These are phyloP conservation scores for human DNA, from an alignment of 2,113 vertebrate species.

Conservation along the genomic window DNA sequence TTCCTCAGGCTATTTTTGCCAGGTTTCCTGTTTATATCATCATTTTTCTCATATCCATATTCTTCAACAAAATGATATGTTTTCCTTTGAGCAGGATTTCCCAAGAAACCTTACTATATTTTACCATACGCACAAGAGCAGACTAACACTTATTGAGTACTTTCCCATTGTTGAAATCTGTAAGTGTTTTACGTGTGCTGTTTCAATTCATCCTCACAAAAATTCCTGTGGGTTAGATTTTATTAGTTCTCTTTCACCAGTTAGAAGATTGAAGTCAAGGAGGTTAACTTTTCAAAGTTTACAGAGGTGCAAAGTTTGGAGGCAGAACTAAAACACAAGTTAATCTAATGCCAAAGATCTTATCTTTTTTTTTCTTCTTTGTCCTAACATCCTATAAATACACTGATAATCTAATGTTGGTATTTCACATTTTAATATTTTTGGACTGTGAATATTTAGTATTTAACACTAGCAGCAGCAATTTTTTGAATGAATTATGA, in stretches of 20 bases:
- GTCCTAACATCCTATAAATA: neutral
- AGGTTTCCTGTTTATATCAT: slow-evolving; percentile 28
- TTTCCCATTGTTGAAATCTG: slow-evolving; percentile 15
- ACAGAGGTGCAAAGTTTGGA: neutral
- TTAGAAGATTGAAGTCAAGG: slow-evolving; percentile 36
- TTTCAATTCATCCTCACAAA: slow-evolving; percentile 34
- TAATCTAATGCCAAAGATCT: neutral
- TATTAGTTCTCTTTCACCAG: slow-evolving; percentile 3
- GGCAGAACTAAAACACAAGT: neutral
- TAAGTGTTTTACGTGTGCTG: neutral
- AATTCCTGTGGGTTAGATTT: slow-evolving; percentile 2
- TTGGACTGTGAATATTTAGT: neutral
- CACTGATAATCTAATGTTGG: neutral
- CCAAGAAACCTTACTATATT: neutral
- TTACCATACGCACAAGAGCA: slow-evolving; percentile 9
- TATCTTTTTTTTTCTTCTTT: neutral
- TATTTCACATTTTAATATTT: neutral
- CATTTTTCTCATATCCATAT: neutral
- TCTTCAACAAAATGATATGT: neutral
- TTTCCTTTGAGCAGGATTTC: neutral
- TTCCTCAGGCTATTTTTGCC: neutral
- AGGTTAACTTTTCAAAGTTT: slow-evolving; percentile 42
- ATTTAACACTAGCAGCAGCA: neutral
- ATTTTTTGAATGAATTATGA: neutral
- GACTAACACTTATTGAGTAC: neutral